phyloP scores from a whole-genome alignment of 2,888 invertebrate species.

The Graphium colonna region DNA sequence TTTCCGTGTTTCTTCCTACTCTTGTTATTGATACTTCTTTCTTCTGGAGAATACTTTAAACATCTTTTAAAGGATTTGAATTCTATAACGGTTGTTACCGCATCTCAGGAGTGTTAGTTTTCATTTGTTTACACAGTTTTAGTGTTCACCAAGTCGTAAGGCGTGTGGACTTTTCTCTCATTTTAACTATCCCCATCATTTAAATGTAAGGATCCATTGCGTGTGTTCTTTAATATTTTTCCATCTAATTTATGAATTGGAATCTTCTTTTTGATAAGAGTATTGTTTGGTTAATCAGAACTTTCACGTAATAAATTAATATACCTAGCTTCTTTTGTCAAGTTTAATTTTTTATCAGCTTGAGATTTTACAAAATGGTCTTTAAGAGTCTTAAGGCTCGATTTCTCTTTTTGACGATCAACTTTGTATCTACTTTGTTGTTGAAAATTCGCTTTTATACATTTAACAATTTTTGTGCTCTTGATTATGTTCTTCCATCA shows the following conservation, averaged over 20 bases:
- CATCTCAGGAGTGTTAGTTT: conserved; percentile 52
- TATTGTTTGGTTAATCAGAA: conserved; percentile 63
- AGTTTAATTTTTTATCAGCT: conserved; percentile 61
- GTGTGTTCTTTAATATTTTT: conserved; percentile 64
- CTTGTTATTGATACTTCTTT: conserved; percentile 70
- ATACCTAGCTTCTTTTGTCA: conserved; percentile 70
- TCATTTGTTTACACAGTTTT: conserved; percentile 38
- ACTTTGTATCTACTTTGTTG: conserved; percentile 36
- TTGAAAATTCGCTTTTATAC: conserved; percentile 59
- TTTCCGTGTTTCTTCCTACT: conserved; percentile 77
- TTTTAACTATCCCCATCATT: conserved; percentile 72
- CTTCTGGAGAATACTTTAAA: conserved; percentile 80
- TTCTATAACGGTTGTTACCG: conserved; percentile 67
- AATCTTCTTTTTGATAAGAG: conserved; percentile 55
- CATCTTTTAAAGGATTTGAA: conserved; percentile 77
- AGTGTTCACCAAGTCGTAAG: conserved; percentile 48
- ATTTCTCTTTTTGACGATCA: conserved; percentile 46
- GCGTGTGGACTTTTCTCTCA: conserved; percentile 74
- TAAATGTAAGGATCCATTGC: conserved; percentile 67
- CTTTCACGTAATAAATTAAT: conserved; percentile 67
- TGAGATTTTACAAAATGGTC: conserved; percentile 67
- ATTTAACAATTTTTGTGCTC: conserved; percentile 75
- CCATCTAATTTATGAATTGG: conserved; percentile 60
- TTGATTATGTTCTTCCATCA: conserved; percentile 83
- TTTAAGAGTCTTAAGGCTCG: conserved; percentile 51